phyloP scores from a whole-genome alignment of 2,888 invertebrate species.

The Euzophera pinguis region DNA sequence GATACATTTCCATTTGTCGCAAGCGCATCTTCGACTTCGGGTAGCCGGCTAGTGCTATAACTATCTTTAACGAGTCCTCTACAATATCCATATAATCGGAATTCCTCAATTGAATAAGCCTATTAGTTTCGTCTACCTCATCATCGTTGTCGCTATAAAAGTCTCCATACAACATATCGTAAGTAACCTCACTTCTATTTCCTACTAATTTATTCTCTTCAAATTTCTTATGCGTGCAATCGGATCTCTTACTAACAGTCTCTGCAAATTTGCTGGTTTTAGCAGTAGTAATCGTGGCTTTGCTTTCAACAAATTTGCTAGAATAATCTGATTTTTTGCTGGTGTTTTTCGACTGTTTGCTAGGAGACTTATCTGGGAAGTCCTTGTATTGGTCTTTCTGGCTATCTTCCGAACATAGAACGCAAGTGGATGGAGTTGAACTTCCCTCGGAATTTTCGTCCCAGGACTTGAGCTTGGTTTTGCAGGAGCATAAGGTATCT shows the following conservation, averaged over 20 bases:
- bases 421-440: constrained; percentile 64
- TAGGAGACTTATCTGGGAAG: constrained; percentile 44
- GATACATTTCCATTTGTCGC: constrained; percentile 57
- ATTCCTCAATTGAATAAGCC: constrained; percentile 54
- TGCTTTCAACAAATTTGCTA: constrained; percentile 35
- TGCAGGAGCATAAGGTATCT: constrained; percentile 49
- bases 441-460: constrained; percentile 43
- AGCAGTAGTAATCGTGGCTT: constrained; percentile 31
- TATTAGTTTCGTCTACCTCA: constrained; percentile 56
- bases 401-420: constrained; percentile 51
- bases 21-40: constrained; percentile 63
- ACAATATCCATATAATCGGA: constrained; percentile 61
- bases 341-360: constrained; percentile 20
- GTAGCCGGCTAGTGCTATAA: constrained; percentile 59
- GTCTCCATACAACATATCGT: constrained; percentile 42
- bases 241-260: constrained; percentile 38
- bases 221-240: constrained; percentile 42
- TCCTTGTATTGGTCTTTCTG: constrained; percentile 25
- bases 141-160: constrained; percentile 55
- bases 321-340: constrained; percentile 26
- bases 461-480: constrained; percentile 44
- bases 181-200: constrained; percentile 37
- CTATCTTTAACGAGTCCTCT: constrained; percentile 56
- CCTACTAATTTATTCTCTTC: constrained; percentile 23
- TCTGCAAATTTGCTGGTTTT: constrained; percentile 36